These are phyloP conservation scores for Naso thynnoides DNA, from an alignment of 2,797 vertebrate species.

Conservation along the genomic window DNA sequence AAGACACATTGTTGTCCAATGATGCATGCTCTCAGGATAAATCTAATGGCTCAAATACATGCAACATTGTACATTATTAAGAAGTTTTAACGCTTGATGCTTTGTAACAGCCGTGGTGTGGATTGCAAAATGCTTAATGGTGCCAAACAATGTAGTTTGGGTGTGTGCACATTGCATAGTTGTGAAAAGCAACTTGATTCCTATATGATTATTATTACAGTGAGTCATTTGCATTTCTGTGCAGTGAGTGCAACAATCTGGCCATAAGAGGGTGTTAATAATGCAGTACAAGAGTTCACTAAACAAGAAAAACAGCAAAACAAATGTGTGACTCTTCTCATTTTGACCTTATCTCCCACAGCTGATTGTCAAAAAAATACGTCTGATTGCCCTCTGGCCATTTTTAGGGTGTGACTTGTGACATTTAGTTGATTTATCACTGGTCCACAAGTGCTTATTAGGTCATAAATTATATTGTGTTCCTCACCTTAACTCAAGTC, in stretches of 20 bases:
- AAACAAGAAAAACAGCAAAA: background rate
- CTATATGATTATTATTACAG: background rate
- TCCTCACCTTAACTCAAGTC: constrained; percentile 26
- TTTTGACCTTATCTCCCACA: constrained; percentile 5
- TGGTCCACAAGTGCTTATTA: constrained; percentile 20
- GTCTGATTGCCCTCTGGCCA: constrained; percentile 12
- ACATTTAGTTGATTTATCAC: constrained; percentile 32
- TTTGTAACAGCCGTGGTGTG: background rate
- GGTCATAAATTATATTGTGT: constrained; percentile 30
- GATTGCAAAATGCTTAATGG: constrained; percentile 1
- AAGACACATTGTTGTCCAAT: constrained; percentile 1
- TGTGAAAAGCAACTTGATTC: background rate
- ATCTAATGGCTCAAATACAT: constrained; percentile 1
- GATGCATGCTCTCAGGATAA: background rate
- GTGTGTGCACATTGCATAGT: background rate
- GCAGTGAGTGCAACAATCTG: constrained; percentile 1
- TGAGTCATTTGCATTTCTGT: constrained; percentile 4
- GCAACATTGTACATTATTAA: background rate
- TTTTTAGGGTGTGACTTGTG: constrained; percentile 39
- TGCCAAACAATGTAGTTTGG: background rate
- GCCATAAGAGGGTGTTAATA: constrained; percentile 20
- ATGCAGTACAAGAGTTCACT: constrained; percentile 10
- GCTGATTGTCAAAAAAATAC: constrained; percentile 24
- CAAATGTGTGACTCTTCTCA: constrained; percentile 3
- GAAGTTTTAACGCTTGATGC: constrained; percentile 3